Conservation (phyloP, 1,140 invertebrate genomes). For the Drosophila mojavensis region DNA sequence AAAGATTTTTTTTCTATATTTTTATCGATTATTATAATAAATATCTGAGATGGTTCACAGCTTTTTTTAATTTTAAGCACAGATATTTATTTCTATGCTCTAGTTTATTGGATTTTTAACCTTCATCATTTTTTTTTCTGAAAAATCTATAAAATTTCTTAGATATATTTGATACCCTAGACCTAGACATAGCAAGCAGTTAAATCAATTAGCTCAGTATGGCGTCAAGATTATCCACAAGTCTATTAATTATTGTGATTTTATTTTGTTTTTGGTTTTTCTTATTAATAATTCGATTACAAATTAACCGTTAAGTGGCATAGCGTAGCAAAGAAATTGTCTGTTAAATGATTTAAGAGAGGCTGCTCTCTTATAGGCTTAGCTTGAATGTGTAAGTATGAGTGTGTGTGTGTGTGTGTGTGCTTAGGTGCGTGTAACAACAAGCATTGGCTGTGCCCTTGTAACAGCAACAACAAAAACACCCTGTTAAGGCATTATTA, state of each 20-base stretch:
- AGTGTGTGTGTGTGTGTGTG: slow-evolving; percentile 1
- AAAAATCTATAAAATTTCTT: background rate
- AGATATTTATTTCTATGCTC: too few relatives aligned
- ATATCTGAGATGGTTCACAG: too few relatives aligned
- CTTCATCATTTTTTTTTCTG: background rate
- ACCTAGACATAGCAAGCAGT: too few relatives aligned
- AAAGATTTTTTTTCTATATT: too few relatives aligned
- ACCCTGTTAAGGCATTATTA: slow-evolving; percentile 54
- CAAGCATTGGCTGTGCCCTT: slow-evolving; percentile 65
- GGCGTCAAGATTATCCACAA: background rate
- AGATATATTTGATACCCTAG: background rate
- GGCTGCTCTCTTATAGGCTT: slow-evolving; percentile 3
- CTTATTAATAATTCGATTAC: slow-evolving; percentile 19
- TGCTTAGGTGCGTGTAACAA: slow-evolving; percentile 22
- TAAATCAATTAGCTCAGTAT: background rate
- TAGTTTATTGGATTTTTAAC: too few relatives aligned
- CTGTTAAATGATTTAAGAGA: background rate
- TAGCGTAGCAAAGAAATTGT: background rate
- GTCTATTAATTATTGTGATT: background rate
- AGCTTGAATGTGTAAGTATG: background rate
- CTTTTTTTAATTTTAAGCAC: too few relatives aligned
- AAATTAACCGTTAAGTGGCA: slow-evolving; percentile 10
- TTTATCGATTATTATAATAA: too few relatives aligned
- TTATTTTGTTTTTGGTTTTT: background rate
- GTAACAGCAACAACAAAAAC: slow-evolving; percentile 39